phyloP scores from a whole-genome alignment of 2,113 vertebrate species.

The Oreotrochilus melanogaster region DNA sequence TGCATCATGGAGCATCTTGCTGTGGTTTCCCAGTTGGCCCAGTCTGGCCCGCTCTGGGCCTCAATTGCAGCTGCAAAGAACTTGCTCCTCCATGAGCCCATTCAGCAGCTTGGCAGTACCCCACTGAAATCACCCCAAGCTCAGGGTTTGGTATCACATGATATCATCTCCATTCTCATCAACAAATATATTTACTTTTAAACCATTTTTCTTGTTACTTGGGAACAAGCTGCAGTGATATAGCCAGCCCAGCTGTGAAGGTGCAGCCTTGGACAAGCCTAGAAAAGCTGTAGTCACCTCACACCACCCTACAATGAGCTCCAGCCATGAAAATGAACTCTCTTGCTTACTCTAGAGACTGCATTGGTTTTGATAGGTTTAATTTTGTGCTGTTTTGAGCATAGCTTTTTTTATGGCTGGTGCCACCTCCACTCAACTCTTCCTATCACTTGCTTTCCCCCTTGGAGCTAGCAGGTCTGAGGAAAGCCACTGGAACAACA shows the following conservation, averaged over 20 bases:
- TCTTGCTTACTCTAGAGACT: background rate
- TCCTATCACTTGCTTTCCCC: background rate
- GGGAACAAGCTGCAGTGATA: background rate
- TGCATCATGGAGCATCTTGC: background rate
- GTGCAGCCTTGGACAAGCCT: background rate
- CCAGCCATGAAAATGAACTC: background rate
- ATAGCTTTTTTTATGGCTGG: background rate
- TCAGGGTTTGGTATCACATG: background rate
- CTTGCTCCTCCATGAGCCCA: background rate
- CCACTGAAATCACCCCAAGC: background rate
- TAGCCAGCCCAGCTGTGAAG: background rate
- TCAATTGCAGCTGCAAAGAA: background rate
- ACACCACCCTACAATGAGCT: background rate
- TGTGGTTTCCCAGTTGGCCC: no score
- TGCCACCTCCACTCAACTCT: background rate
- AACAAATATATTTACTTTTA: background rate
- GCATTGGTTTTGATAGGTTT: background rate
- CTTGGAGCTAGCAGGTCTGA: background rate
- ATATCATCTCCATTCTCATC: background rate
- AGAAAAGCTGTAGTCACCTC: background rate
- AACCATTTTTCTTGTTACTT: background rate
- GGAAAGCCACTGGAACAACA: background rate
- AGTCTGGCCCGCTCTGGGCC: no score
- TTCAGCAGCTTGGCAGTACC: background rate
- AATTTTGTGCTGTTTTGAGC: background rate